Conservation (phyloP, 1,140 invertebrate genomes). For the Myzus persicae region DNA sequence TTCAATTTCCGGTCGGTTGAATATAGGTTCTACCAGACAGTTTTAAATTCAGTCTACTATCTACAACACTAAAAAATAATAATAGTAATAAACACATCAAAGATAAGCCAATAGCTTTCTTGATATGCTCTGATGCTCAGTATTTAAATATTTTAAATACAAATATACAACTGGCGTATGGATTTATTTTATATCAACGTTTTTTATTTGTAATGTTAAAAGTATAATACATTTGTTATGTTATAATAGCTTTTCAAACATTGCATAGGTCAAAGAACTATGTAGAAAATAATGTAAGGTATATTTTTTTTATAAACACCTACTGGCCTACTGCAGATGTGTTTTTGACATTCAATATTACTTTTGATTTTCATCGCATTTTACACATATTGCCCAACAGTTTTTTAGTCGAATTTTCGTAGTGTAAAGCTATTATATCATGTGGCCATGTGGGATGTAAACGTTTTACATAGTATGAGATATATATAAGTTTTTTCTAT, state of each 20-base stretch:
- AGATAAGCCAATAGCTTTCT: background rate
- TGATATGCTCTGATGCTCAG: background rate
- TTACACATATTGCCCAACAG: background rate
- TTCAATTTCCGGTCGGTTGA: constrained; percentile 31
- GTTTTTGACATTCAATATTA: constrained; percentile 27
- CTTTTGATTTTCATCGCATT: background rate
- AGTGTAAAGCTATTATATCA: background rate
- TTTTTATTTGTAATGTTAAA: background rate
- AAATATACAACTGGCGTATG: background rate
- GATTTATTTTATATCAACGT: background rate
- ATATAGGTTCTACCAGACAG: background rate
- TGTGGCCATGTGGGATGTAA: background rate
- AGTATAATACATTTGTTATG: background rate
- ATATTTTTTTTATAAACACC: background rate
- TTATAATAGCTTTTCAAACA: background rate
- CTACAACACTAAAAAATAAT: background rate
- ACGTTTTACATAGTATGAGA: background rate
- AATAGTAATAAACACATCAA: background rate
- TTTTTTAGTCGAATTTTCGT: background rate
- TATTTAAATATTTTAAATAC: constrained; percentile 5
- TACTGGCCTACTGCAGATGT: background rate
- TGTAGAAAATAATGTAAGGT: background rate
- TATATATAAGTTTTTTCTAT: background rate
- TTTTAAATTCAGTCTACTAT: background rate
- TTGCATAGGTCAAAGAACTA: background rate